These are phyloP conservation scores for Ptychodera flava DNA, from an alignment of 35 echinoderm and acorn worm species.

Conservation along the genomic window DNA sequence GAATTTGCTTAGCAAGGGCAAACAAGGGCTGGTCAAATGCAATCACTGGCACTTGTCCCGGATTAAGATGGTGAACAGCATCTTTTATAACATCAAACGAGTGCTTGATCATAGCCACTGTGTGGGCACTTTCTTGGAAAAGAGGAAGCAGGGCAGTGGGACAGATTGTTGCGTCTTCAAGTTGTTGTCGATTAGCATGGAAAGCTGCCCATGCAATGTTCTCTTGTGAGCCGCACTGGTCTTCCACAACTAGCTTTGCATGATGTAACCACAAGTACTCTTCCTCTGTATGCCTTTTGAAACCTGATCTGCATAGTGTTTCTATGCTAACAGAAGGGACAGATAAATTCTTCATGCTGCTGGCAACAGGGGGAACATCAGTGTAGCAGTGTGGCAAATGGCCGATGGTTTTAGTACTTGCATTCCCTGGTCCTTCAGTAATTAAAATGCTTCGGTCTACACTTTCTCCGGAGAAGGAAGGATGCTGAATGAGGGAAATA, in stretches of 20 bases:
- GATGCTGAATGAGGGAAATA: slow-evolving; percentile 51
- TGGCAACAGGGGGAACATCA: slow-evolving; percentile 22
- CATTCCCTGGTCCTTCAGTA: slow-evolving; percentile 3
- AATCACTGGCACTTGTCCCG: slow-evolving; percentile 46
- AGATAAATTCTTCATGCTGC: neutral
- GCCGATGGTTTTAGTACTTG: slow-evolving; percentile 14
- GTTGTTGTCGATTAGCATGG: slow-evolving; percentile 19
- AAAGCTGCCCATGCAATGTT: slow-evolving; percentile 36
- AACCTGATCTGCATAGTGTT: neutral
- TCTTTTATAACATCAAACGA: slow-evolving; percentile 24
- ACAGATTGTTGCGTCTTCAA: neutral
- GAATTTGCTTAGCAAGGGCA: too few species aligned
- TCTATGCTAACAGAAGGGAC: neutral
- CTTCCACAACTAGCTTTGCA: slow-evolving; percentile 3
- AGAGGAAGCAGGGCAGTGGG: slow-evolving; percentile 30
- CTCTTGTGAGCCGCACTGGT: neutral
- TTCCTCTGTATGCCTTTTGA: slow-evolving; percentile 4
- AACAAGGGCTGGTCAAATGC: slow-evolving; percentile 35
- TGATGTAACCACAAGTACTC: slow-evolving; percentile 16
- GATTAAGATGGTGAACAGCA: slow-evolving; percentile 19
- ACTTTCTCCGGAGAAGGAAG: slow-evolving; percentile 15
- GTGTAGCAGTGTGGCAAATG: slow-evolving; percentile 48
- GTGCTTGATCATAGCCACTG: slow-evolving; percentile 54
- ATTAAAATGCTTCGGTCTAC: slow-evolving; percentile 31
- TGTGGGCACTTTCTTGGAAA: slow-evolving; percentile 44